phyloP scores from a whole-genome alignment of 2,888 invertebrate genomes.

The Cyaniris semiargus region DNA sequence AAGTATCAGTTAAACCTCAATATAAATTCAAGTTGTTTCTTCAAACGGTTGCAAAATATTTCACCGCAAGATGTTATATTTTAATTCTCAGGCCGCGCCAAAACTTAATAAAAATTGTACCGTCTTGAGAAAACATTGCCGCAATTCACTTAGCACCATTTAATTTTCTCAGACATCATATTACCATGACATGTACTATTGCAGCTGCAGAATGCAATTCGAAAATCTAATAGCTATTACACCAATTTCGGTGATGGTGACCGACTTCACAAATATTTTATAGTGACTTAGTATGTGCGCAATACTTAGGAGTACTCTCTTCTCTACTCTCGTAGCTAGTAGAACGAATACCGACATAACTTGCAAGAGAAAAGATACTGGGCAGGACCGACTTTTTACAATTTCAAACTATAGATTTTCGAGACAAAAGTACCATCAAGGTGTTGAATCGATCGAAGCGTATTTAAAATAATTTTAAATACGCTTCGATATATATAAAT shows the following conservation, averaged over 20 bases:
- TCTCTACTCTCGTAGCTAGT: no score
- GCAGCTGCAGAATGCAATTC: neutral
- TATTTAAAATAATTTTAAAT: no score
- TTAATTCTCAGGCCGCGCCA: constrained; percentile 21
- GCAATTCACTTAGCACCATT: constrained; percentile 23
- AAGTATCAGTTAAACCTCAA: neutral
- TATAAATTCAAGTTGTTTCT: neutral
- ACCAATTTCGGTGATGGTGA: no score
- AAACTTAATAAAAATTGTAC: constrained; percentile 6
- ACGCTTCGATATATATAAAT: no score
- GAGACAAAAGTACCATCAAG: no score
- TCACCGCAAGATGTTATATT: constrained; percentile 28
- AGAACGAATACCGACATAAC: no score
- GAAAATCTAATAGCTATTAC: neutral
- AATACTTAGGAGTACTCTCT: no score
- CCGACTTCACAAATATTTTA: no score
- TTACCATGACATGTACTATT: neutral
- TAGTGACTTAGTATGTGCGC: no score
- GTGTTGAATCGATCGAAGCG: neutral
- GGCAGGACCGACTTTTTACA: no score
- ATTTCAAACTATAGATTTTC: no score
- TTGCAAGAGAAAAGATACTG: no score
- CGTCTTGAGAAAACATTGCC: constrained; percentile 3
- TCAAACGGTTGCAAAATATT: constrained; percentile 13
- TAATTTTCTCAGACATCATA: constrained; percentile 13